phyloP scores from a whole-genome alignment of 2,113 vertebrate genomes.

The Nyctereutes procyonoides region DNA sequence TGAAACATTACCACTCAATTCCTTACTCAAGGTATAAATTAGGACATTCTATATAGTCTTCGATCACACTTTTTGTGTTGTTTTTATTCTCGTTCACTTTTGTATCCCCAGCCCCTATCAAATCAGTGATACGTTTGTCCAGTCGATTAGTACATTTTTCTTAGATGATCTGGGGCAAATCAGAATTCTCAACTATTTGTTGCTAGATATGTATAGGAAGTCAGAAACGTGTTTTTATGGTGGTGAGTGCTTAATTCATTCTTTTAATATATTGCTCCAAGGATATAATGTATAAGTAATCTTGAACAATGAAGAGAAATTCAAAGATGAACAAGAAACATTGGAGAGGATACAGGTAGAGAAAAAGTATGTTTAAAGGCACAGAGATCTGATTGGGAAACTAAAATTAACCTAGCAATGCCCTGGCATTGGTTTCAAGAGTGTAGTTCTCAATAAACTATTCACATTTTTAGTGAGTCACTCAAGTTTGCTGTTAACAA shows the following conservation, averaged over 20 bases:
- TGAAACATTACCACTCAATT: neutral
- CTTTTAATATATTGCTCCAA: neutral
- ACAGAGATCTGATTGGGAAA: neutral
- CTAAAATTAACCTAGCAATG: neutral
- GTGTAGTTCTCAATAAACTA: neutral
- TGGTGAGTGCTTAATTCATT: neutral
- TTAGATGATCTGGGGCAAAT: neutral
- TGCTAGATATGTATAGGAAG: neutral
- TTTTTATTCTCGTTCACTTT: neutral
- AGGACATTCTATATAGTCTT: rapidly evolving
- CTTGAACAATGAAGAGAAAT: neutral
- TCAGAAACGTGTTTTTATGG: neutral
- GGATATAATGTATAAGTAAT: neutral
- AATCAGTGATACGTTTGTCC: neutral
- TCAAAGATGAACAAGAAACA: neutral
- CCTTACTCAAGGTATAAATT: neutral
- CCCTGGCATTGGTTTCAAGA: neutral
- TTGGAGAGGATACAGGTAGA: neutral
- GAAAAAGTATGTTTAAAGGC: neutral
- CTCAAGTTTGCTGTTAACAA: neutral
- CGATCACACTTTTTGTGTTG: neutral
- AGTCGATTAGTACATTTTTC: neutral
- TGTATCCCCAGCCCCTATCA: neutral
- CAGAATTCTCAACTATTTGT: neutral
- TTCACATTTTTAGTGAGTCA: neutral